Evolutionary conservation across 2,113 vertebrate genomes (phyloP), one percentile per base, ranked within the genome.

Genomic region (Odocoileus hemionus): DNA sequence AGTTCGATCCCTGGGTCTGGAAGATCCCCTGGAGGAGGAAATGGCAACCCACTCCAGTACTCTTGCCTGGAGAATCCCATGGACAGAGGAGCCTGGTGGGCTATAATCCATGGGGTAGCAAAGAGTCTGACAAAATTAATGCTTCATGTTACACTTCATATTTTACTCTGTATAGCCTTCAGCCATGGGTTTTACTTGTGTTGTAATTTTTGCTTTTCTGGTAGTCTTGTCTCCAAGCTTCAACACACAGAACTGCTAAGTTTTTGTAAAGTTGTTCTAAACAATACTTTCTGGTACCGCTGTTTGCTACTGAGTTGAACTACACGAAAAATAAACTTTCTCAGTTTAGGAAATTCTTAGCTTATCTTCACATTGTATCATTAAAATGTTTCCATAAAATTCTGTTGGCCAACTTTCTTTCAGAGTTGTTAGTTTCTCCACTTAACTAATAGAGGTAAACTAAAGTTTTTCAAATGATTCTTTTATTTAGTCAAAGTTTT

Each of bases 371-470:
- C 50, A 80, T 7, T 7, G 14, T 57, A 36, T 33, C 15, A 43
- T 86, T 86, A 45, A 78, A 84, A 95, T 92, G 3, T 54, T 74
- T 28, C 33, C n/a, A 19, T 76, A 33, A 82, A 87, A 89, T 96
- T 39, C 39, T 87, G 21, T 52, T 76, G 39, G 33, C 54, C 14
- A 55, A 82, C 45, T 93, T 91, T 89, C 36, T 96, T 92, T 50
- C 43, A 95, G 43, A 67, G 6, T 36, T 70, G 64, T 70, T 70
- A 11, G 64, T 94, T 67, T 7, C 64, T 92, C 43, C 57, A 97
- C 36, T 76, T 93, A 96, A n/a, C 30, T 94, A 88, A 96, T 15
- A 89, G n/a, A 93, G 54, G 78, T 89, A 96, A 92, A 87, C 64
- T 67, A 3, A 82, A 91, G 1, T 82, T 85, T 80, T 86, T 26